Evolutionary conservation across 2,797 vertebrate genomes (phyloP), one percentile per base, ranked within the genome.

Genomic region (Cryptoprocta ferox): DNA sequence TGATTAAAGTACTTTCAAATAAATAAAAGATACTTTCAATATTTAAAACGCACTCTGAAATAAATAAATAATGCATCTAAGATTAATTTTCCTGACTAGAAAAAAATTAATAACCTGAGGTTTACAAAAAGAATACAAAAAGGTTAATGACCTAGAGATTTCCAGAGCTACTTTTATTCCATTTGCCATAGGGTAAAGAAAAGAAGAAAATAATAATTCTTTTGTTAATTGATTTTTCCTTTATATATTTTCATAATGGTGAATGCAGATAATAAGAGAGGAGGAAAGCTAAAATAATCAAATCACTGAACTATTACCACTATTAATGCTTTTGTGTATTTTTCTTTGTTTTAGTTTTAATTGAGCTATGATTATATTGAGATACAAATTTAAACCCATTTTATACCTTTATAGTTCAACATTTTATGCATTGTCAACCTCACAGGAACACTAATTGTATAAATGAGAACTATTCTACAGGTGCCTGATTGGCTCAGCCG

Each of bases 1-100:
- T 93, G 39, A 84, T 63, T 95, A 28, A 90, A n/a, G 28, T 80
- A 45, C 6, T 79, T 90, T n/a, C 3, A 86, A 71, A 81, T 70
- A 76, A 71, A 71, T 84, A 70, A 86, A 75, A 24, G 32, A 78
- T 59, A 76, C 50, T 84, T 37, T 90, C 50, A 70, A 84, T 84
- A 78, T 68, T 90, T 78, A 61, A 84, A 91, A 85, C 71, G 21
- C 24, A 39, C 53, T 80, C 86, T 80, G 21, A 80, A 95, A 85
- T 71, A 91, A 89, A 89, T 90, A 73, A 84, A 78, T 30, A 75
- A 71, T 86, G 24, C 6, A 63, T 76, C 42, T 79, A 48, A 92
- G 76, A 56, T 61, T 39, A 90, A 9, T 66, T 63, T 63, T 80
- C 35, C 16, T 68, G 5, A 56, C 35, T 88, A 76, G 87, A 68